phyloP scores from a whole-genome alignment of 1,140 invertebrate genomes.

The Bombus waltoni region DNA sequence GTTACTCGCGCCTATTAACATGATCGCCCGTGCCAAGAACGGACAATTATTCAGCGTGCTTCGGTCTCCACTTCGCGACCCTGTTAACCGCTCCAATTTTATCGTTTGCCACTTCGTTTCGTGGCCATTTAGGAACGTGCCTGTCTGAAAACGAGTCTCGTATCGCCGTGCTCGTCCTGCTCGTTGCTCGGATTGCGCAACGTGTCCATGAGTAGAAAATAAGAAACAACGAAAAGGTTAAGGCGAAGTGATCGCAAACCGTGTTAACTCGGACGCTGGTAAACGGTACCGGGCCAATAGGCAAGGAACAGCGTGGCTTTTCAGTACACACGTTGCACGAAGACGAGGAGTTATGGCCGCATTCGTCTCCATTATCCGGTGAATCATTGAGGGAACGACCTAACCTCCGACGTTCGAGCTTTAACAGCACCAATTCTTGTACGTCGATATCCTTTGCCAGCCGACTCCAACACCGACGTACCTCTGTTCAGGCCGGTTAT shows the following conservation, averaged over 20 bases:
- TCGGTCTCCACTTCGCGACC: constrained; percentile 1
- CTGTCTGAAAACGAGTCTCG: background rate
- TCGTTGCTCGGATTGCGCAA: background rate
- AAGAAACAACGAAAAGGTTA: background rate
- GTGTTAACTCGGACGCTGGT: background rate
- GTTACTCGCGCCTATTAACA: constrained; percentile 17
- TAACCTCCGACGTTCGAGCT: constrained; percentile 58
- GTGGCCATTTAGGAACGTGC: background rate
- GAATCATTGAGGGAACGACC: constrained; percentile 74
- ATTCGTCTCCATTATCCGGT: constrained; percentile 79
- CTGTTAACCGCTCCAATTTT: constrained; percentile 1
- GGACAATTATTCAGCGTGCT: constrained; percentile 11
- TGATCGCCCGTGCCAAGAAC: constrained; percentile 26
- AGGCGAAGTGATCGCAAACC: background rate
- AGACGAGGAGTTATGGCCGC: constrained; percentile 75
- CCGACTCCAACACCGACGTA: constrained; percentile 34
- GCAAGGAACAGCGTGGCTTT: constrained; percentile 2
- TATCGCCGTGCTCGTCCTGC: background rate
- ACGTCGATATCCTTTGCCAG: constrained; percentile 62
- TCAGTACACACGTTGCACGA: constrained; percentile 37
- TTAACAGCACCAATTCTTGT: constrained; percentile 63
- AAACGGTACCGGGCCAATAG: constrained; percentile 36
- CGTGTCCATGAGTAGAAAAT: background rate
- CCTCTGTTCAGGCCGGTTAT: constrained; percentile 34
- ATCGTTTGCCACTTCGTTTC: constrained; percentile 22